A percentile compares a stretch with the other conserved stretches of the same genome.
Evolutionary conservation across 2,888 invertebrate species (phyloP).

Genomic region (Tanytarsus gracilentus): DNA sequence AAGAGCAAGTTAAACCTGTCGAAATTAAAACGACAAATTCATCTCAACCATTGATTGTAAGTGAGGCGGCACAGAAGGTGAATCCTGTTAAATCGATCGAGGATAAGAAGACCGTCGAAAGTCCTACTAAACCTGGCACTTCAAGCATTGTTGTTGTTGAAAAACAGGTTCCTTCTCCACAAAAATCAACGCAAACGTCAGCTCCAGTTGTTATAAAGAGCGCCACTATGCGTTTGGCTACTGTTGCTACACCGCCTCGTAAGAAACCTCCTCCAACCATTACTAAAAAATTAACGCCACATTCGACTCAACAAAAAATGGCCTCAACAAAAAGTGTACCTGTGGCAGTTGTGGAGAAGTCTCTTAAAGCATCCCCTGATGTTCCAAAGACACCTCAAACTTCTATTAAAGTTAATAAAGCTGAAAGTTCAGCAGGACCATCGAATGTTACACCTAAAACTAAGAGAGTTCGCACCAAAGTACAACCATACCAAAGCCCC

Average conservation of each 20-base stretch:
- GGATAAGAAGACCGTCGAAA: no score
- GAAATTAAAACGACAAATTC: background rate
- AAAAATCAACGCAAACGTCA: background rate
- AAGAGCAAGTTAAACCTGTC: constrained; percentile 6
- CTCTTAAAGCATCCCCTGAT: background rate
- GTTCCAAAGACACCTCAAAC: background rate
- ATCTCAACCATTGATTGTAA: background rate
- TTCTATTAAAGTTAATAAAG: background rate
- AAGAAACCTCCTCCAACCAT: constrained; percentile 14
- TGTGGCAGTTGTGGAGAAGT: background rate
- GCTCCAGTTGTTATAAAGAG: background rate
- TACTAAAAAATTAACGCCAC: background rate
- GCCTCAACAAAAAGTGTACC: constrained; percentile 32
- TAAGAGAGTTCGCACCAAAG: constrained; percentile 37
- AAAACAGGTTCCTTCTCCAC: no score
- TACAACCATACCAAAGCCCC: constrained; percentile 73
- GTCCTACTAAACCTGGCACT: no score
- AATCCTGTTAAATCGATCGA: no score
- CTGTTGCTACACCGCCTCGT: constrained; percentile 4
- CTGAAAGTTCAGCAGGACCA: constrained; percentile 34
- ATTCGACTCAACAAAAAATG: constrained; percentile 31
- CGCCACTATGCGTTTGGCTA: constrained; percentile 27
- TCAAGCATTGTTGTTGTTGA: no score
- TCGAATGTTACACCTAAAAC: constrained; percentile 35
- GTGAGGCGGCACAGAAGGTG: background rate